Evolutionary conservation across 2,113 vertebrate genomes (phyloP), one percentile per base, ranked within the genome.

Genomic region (Gobius niger): DNA sequence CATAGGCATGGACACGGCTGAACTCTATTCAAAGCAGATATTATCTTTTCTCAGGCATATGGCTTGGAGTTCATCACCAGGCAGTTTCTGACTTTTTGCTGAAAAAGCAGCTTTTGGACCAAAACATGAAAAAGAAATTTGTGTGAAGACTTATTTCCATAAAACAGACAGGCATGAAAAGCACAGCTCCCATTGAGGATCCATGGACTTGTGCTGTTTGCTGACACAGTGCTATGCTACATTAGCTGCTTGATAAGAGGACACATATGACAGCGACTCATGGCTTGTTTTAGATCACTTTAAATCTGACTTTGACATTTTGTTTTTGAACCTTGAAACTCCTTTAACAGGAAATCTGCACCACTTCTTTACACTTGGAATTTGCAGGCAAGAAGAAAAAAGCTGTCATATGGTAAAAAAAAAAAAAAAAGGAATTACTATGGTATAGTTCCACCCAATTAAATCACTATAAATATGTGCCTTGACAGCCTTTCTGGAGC

Each of bases 21-120:
- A 67, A 77, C 66, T 50, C 60, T 72, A 76, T 83, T 84, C 70
- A 85, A 73, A 72, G 70, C 49, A 68, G 70, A 85, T 73, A 88
- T 84, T 68, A 86, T 51, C 74, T 84, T 78, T 75, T 68, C 56
- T 80, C 40, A 65, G 64, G 60, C 67, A 67, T 72, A 79, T 67
- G 75, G 78, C 75, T 70, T 67, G 78, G 65, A 40, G 15, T 44
- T 9, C 44, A 85, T 78, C 82, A 67, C 72, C 0, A 34, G 50
- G 52, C 67, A 69, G 49, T 56, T 49, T 15, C 46, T 57, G 78
- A 73, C 59, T 77, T 88, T 63, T 73, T 79, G 81, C 82, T 86
- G 80, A 85, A 89, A 80, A 81, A 46, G 86, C 89, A 86, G 9
- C 15, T 83, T 85, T 72, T 78, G 16, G 52, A 71, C 73, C 69